Percentiles rank a stretch among this genome's conserved stretches.
These are phyloP conservation scores for Pectinophora gossypiella DNA, from an alignment of 1,140 invertebrate genomes.

Conservation along the genomic window DNA sequence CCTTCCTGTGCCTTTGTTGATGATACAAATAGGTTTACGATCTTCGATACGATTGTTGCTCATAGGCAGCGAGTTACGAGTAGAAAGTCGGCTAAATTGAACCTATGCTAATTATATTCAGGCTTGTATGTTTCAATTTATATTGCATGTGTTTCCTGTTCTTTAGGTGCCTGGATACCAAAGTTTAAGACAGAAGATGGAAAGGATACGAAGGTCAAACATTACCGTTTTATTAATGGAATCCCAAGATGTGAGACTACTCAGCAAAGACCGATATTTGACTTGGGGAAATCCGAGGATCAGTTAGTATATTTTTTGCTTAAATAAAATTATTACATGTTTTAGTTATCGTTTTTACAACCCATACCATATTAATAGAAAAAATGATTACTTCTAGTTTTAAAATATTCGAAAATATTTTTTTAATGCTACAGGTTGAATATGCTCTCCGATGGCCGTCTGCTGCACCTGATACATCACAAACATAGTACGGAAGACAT, in stretches of 20 bases:
- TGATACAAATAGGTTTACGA: neutral
- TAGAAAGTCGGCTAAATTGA: too few relatives aligned
- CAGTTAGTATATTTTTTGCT: too few relatives aligned
- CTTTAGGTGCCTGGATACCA: slow-evolving; percentile 77
- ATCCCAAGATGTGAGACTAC: slow-evolving; percentile 81
- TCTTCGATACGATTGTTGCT: too few relatives aligned
- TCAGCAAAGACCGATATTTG: slow-evolving; percentile 84
- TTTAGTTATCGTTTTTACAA: too few relatives aligned
- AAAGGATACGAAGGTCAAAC: slow-evolving; percentile 67
- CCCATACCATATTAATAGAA: too few relatives aligned
- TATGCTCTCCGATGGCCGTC: slow-evolving; percentile 80
- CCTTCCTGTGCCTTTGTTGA: too few relatives aligned
- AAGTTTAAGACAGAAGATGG: slow-evolving; percentile 79
- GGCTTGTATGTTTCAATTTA: too few relatives aligned
- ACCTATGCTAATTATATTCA: too few relatives aligned
- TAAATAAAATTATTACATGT: neutral
- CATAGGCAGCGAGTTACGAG: too few relatives aligned
- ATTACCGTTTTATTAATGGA: slow-evolving; percentile 78
- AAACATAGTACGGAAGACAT: slow-evolving; percentile 71
- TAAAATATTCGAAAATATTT: too few relatives aligned
- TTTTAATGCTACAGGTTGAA: slow-evolving; percentile 75
- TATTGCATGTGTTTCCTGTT: too few relatives aligned
- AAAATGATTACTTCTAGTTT: too few relatives aligned
- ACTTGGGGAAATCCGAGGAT: slow-evolving; percentile 73
- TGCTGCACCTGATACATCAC: slow-evolving; percentile 82